Evolutionary conservation across 2,113 vertebrate species (phyloP), one percentile per base, ranked within the genome.

Genomic region (Boulengeromyrus knoepffleri): DNA sequence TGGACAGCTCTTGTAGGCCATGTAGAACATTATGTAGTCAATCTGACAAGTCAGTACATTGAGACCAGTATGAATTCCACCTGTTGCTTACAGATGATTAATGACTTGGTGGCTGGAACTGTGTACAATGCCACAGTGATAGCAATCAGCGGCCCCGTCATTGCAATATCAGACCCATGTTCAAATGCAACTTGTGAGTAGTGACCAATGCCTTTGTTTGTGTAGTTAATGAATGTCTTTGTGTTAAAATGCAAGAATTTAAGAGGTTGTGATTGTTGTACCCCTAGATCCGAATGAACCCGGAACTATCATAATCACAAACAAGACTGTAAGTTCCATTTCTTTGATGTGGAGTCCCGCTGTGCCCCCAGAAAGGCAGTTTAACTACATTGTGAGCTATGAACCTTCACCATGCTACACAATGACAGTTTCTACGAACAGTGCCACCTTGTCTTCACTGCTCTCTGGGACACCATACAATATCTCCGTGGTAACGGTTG

Each of bases 101-200:
- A 5, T 1, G 1, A 0, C 42, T 89, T 96, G 85, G 83, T 21
- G 1, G 92, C 95, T 85, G 95, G 94, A 45, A 93, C 4, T 1
- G 3, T 5, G 8, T 95, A 96, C 91, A 77, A 0, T 0, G 90
- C 62, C n/a, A 9, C 1, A 27, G 91, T 96, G 62, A 88, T 2
- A 8, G 92, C 94, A 49, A 27, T 0, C 2, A 95, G 95, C 24
- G 95, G 95, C 85, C 88, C 92, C 13, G 92, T 94, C 62, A 90
- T 6, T 42, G 87, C 31, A 1, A 31, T 90, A 5, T 96, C 95
- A 87, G 53, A 5, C n/a, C 0, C 0, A 0, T 4, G 93, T 5
- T 90, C 89, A 2, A 94, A 85, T 88, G 94, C 95, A 62, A 96
- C 95, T 5, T 94, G 95, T 96, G 91, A 95, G 95, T 96, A 90